These are phyloP conservation scores for Zenarchopterus dispar DNA, from an alignment of 2,797 vertebrate genomes.

Conservation along the genomic window DNA sequence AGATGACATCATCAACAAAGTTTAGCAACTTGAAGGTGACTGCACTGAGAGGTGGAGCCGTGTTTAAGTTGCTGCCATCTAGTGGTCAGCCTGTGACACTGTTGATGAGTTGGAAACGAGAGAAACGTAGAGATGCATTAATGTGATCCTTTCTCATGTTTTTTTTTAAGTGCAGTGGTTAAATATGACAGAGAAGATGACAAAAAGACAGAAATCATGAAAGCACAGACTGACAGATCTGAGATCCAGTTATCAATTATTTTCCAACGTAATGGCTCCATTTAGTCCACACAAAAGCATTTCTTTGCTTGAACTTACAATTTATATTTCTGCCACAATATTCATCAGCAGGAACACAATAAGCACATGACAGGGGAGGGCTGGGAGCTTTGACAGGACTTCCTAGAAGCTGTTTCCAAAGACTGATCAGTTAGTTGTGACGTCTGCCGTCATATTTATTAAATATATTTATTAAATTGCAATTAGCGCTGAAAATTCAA, in stretches of 20 bases:
- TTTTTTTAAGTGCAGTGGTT: conserved; percentile 17
- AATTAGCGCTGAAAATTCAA: no score
- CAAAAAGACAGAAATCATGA: neutral
- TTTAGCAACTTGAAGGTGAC: conserved; percentile 32
- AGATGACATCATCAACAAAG: conserved; percentile 63
- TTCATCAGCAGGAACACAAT: conserved; percentile 23
- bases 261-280: conserved; percentile 38
- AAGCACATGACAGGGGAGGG: conserved; percentile 22
- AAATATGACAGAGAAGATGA: neutral
- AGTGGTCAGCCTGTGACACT: conserved; percentile 63
- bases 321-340: conserved; percentile 22
- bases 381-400: conserved; percentile 9
- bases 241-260: conserved; percentile 17
- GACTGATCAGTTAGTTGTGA: neutral
- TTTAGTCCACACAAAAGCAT: conserved; percentile 38
- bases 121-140: neutral
- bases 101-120: conserved; percentile 5
- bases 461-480: no score
- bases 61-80: conserved; percentile 78
- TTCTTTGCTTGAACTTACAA: conserved; percentile 26
- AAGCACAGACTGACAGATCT: neutral
- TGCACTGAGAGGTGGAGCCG: conserved; percentile 12
- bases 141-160: neutral
- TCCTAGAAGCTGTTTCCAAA: conserved; percentile 23
- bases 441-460: no score